Conservation (phyloP, 2,113 vertebrate genomes). For the Paramisgurnus dabryanus region DNA sequence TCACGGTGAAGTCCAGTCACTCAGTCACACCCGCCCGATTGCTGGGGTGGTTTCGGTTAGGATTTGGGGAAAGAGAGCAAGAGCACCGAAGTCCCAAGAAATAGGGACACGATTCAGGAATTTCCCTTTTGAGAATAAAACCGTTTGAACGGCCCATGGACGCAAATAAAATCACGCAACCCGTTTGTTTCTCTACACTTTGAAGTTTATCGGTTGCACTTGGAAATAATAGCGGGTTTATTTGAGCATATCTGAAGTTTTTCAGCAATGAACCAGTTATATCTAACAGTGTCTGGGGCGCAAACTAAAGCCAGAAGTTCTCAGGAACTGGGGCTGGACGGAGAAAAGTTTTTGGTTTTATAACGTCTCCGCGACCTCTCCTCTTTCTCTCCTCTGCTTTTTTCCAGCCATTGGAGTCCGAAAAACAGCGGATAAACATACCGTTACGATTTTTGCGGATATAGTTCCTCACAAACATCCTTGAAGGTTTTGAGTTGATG, state of each 20-base stretch:
- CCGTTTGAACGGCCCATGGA: constrained; percentile 37
- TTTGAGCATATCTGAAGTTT: neutral
- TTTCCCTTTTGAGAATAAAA: constrained; percentile 71
- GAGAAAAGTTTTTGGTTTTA: constrained; percentile 54
- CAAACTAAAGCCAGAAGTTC: constrained; percentile 1
- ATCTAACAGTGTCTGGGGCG: constrained; percentile 8
- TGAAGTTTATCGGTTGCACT: neutral
- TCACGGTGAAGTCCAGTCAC: constrained; percentile 12
- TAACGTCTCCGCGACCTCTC: constrained; percentile 50
- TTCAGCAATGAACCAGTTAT: constrained; percentile 25
- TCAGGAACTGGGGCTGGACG: constrained; percentile 30
- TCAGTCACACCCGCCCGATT: constrained; percentile 51
- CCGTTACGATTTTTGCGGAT: constrained; percentile 22
- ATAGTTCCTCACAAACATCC: neutral
- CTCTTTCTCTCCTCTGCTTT: constrained; percentile 26
- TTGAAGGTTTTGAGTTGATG: neutral
- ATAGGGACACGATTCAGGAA: constrained; percentile 78
- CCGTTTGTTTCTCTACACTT: neutral
- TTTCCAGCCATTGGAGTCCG: constrained; percentile 10
- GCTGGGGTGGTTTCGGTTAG: constrained; percentile 34
- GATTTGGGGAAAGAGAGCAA: constrained; percentile 43
- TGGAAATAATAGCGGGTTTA: neutral
- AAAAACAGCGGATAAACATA: constrained; percentile 11
- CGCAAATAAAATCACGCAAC: constrained; percentile 7
- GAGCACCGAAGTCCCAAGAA: constrained; percentile 52